Base-by-base conservation (phyloP, 2,113 vertebrate genomes). In the Oreochromis aureus region DNA sequence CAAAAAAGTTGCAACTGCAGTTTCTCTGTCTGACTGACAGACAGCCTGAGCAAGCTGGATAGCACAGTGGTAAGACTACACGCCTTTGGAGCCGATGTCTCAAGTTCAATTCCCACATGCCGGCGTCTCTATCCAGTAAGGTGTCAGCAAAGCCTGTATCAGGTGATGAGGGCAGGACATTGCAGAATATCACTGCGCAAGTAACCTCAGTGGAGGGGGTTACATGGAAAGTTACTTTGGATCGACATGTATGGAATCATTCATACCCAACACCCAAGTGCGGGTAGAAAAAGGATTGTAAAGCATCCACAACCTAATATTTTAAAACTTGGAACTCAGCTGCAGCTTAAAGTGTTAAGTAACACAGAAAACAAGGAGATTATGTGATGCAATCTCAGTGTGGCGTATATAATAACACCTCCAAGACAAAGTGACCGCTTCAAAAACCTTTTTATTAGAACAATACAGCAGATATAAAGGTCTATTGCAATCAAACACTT, bases 381-480 rank as follows among this genome's bases (percentile, higher is more conserved):
- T 63, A 63, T 11, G 30, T 63, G 16, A 63, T 6, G 16, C 0
- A 0, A 6, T 19, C 30, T 19, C 30, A 6, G 59, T 63, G 30
- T 63, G 11, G 30, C 19, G 59, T 63, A 66, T 36, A 7, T 66
- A 66, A 6, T 13, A 71, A 83, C n/a, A 15, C 71, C 12, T 1
- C 81, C 3, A 5, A 82, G 18, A 89, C 83, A 80, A 30, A 34
- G 30, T 2, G 16, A 56, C 48, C 30, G 78, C 91, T 92, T 93
- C 80, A 87, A 92, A 94, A 90, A 6, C 22, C 39, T 32, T 88
- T 96, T 96, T 95, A 96, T 95, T 96, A 95, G 93, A 96, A 96
- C 94, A 94, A 93, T 95, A 95, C 95, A 96, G 96, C 95, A 96
- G 95, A 95, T 96, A 94, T 93, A 95, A 96, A 96, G 93, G 92